These are phyloP conservation scores for Neoseiulus cucumeris DNA, from an alignment of 1,140 invertebrate genomes.

Conservation along the genomic window DNA sequence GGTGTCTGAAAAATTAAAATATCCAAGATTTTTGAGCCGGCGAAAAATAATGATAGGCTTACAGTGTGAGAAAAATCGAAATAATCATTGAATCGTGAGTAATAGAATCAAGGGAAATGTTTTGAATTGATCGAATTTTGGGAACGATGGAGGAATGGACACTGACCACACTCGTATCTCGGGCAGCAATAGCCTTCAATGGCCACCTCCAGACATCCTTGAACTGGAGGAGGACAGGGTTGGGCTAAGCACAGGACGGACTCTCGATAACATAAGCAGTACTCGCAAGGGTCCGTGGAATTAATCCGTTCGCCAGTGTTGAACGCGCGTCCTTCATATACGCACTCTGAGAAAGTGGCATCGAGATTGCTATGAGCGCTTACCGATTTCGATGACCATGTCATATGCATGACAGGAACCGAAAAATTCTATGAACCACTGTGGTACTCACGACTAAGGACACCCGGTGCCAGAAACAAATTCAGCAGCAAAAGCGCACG, in stretches of 20 bases:
- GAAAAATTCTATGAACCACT: background rate
- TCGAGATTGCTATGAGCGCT: background rate
- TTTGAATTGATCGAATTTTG: background rate
- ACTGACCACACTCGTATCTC: background rate
- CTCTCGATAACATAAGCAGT: background rate
- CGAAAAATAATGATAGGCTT: too few species aligned
- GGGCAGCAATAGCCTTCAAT: constrained; percentile 3
- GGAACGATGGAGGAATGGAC: too few species aligned
- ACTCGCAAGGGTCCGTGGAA: background rate
- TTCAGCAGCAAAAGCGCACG: background rate
- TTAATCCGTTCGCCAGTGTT: background rate
- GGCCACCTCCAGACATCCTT: background rate
- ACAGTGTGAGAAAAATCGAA: too few species aligned
- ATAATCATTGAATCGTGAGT: too few species aligned
- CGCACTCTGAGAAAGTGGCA: background rate
- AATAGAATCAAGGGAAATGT: too few species aligned
- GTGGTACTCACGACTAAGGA: background rate
- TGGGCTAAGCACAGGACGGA: background rate
- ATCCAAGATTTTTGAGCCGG: too few species aligned
- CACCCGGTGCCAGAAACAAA: background rate
- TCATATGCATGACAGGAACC: background rate
- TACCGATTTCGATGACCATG: background rate
- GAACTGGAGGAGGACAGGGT: background rate
- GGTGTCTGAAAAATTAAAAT: too few species aligned
- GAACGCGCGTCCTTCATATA: background rate